phyloP scores from a whole-genome alignment of 2,113 vertebrate species.

The Spea multiplicata region DNA sequence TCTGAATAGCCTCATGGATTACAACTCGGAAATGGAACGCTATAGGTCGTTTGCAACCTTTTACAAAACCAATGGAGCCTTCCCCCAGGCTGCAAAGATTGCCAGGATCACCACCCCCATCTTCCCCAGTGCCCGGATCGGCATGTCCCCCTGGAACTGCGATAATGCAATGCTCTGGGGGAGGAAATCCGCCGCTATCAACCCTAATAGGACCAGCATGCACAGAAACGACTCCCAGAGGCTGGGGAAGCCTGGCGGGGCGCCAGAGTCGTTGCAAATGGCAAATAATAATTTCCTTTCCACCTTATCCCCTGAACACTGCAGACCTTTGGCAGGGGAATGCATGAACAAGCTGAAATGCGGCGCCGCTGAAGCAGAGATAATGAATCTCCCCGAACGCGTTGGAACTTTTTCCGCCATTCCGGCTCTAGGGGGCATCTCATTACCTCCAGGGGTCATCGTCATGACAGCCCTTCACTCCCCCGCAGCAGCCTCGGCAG shows the following conservation, averaged over 20 bases:
- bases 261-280: constrained; percentile 89
- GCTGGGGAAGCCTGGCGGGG: constrained; percentile 78
- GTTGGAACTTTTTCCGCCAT: constrained; percentile 94
- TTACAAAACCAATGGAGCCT: constrained; percentile 91
- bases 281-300: constrained; percentile 95
- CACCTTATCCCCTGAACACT: constrained; percentile 89
- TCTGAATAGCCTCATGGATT: constrained; percentile 93
- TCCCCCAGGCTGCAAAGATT: constrained; percentile 91
- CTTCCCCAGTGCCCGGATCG: constrained; percentile 90
- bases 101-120: constrained; percentile 92
- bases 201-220: constrained; percentile 52
- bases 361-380: constrained; percentile 90
- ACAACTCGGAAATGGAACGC: constrained; percentile 94
- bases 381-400: constrained; percentile 96
- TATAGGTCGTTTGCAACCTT: constrained; percentile 93
- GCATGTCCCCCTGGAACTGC: constrained; percentile 94
- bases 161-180: constrained; percentile 82
- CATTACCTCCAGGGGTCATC: constrained; percentile 96
- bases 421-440: constrained; percentile 93
- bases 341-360: constrained; percentile 98
- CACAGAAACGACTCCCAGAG: constrained; percentile 89
- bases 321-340: constrained; percentile 89
- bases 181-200: constrained; percentile 70
- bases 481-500: constrained; percentile 86
- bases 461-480: constrained; percentile 98